Evolutionary conservation across 2,113 vertebrate genomes (phyloP), one percentile per base, ranked within the genome.

Genomic region (Malurus elegans): DNA sequence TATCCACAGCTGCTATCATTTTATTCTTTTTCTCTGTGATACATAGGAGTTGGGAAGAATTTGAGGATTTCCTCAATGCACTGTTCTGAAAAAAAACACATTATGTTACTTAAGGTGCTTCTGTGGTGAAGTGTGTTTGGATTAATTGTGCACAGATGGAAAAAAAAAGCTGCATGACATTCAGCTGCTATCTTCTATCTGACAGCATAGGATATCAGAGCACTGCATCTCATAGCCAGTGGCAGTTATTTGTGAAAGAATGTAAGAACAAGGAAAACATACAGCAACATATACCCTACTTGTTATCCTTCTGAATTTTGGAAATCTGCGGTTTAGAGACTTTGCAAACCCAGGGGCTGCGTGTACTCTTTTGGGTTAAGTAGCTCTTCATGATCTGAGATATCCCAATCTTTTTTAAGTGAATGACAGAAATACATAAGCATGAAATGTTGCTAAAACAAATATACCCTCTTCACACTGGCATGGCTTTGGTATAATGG

Each of bases 211-310:
- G 64, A 88, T 92, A 95, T 92, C 91, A 71, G 51, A 91, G 60
- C 2, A 0, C 40, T 81, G 38, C 56, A 84, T 92, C 95, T 95
- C 60, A 58, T 74, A 94, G 76, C 90, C 92, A 89, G 47, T 78
- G 65, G 92, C 72, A 92, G 56, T 70, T 84, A 58, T 51, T 81
- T 78, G 21, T 78, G 47, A 92, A 95, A 91, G 79, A 91, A 89
- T 6, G 1, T 31, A 84, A 92, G 79, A 90, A 88, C 75, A 72
- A 94, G n/a, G 51, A 31, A 89, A 91, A 58, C 60, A 54, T 20
- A 89, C 23, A 72, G 45, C 50, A 86, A 79, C 57, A 40, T 32
- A 80, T 34, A 83, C 18, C 34, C n/a, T 40, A 14, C 9, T 69
- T 47, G 23, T 56, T 88, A 83, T 80, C 45, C 67, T 85, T 85